These are phyloP conservation scores for Panurus biarmicus DNA, from an alignment of 2,113 vertebrate genomes.

Conservation along the genomic window DNA sequence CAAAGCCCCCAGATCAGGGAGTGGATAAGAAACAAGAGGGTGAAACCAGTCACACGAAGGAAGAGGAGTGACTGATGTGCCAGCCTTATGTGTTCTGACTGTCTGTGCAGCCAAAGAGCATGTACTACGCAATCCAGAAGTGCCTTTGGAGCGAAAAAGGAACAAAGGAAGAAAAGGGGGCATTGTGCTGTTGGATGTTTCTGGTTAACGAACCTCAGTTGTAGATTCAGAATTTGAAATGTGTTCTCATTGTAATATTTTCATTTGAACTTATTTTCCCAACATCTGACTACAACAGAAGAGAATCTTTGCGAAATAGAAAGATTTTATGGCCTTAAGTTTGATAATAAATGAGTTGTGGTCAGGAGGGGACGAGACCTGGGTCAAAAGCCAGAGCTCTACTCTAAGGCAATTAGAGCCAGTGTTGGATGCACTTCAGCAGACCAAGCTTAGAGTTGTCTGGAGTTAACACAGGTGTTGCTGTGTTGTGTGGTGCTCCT, in stretches of 20 bases:
- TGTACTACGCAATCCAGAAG: conserved; percentile 80
- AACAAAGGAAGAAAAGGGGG: conserved; percentile 54
- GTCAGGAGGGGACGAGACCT: conserved; percentile 20
- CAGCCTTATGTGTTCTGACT: conserved; percentile 73
- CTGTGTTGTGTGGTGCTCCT: not conserved
- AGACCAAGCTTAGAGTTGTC: not conserved
- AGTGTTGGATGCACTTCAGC: not conserved
- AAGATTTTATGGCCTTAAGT: conserved; percentile 61
- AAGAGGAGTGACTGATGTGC: conserved; percentile 72
- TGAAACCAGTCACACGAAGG: conserved; percentile 78
- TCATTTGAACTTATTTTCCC: conserved; percentile 57
- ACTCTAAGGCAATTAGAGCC: not conserved
- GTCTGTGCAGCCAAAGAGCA: conserved; percentile 81
- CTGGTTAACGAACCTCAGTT: conserved; percentile 59
- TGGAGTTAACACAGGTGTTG: not conserved
- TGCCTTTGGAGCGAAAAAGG: conserved; percentile 80
- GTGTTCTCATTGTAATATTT: conserved; percentile 61
- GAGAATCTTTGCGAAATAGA: conserved; percentile 37
- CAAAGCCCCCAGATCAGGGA: conserved; percentile 64
- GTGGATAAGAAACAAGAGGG: conserved; percentile 78
- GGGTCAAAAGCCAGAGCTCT: conserved; percentile 34
- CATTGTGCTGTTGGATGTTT: conserved; percentile 64
- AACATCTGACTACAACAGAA: conserved; percentile 41
- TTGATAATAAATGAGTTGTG: conserved; percentile 23
- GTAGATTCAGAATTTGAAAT: conserved; percentile 62